These are phyloP conservation scores for Eucera pruinosa DNA, from an alignment of 2,888 invertebrate genomes.

Conservation along the genomic window DNA sequence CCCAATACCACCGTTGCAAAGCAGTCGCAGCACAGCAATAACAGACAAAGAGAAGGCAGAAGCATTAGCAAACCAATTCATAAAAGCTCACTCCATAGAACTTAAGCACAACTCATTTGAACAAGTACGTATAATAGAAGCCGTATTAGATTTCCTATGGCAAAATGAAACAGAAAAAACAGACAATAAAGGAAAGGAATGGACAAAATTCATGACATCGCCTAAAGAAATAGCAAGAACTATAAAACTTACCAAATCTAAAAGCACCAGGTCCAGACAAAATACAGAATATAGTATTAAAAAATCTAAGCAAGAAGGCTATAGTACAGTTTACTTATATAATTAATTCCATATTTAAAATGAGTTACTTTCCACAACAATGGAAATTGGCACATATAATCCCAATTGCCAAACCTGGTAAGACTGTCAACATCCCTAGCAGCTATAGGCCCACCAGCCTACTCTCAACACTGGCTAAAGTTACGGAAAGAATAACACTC, in stretches of 20 bases:
- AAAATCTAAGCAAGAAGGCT: constrained; percentile 26
- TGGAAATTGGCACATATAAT: constrained; percentile 36
- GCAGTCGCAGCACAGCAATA: constrained; percentile 6
- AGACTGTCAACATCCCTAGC: too few species aligned
- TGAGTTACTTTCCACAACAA: too few species aligned
- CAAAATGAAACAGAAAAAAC: constrained; percentile 10
- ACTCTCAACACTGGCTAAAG: too few species aligned
- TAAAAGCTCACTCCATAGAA: neutral
- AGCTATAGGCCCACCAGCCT: too few species aligned
- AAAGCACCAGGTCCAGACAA: constrained; percentile 38
- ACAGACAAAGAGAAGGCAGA: constrained; percentile 9
- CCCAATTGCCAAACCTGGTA: too few species aligned
- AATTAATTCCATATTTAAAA: too few species aligned
- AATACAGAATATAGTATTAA: constrained; percentile 20
- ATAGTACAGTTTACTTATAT: too few species aligned
- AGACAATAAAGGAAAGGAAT: too few species aligned
- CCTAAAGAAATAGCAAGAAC: constrained; percentile 59
- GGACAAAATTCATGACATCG: constrained; percentile 18
- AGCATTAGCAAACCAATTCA: neutral
- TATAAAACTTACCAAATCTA: constrained; percentile 17
- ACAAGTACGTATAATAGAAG: constrained; percentile 18
- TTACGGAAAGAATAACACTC: too few species aligned
- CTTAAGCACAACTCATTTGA: neutral
- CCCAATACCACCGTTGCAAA: constrained; percentile 37
- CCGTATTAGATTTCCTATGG: constrained; percentile 2